A percentile compares a stretch with the other conserved stretches of the same genome.
phyloP scores from a whole-genome alignment of 1,140 invertebrate genomes.

The Neotoxoptera formosana region DNA sequence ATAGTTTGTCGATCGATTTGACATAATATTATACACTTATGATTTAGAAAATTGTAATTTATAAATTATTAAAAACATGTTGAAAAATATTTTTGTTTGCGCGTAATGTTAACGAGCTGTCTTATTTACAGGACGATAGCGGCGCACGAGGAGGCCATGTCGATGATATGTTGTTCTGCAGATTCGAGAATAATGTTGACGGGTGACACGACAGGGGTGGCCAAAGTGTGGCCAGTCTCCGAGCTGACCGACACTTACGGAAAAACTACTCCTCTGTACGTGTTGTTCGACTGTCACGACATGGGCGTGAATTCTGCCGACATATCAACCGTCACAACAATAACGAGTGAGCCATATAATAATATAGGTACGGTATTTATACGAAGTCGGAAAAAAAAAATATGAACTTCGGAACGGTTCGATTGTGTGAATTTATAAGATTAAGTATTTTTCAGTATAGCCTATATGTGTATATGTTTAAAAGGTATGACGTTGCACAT shows the following conservation, averaged over 20 bases:
- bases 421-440: not conserved
- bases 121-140: not conserved
- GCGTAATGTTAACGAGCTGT: not conserved
- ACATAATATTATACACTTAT: too few relatives aligned
- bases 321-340: conserved; percentile 65
- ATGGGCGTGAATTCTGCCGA: conserved; percentile 75
- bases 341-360: conserved; percentile 61
- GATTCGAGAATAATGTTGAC: conserved; percentile 59
- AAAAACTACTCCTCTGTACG: not conserved
- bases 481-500: not conserved
- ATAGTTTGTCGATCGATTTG: too few relatives aligned
- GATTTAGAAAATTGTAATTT: not conserved
- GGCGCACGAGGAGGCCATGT: conserved; percentile 60
- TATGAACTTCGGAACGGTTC: not conserved
- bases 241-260: conserved; percentile 27
- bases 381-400: not conserved
- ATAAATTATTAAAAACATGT: not conserved
- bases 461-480: not conserved
- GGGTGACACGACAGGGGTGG: conserved; percentile 60
- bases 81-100: not conserved
- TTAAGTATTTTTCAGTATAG: not conserved
- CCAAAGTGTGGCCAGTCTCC: conserved; percentile 59
- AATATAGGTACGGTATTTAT: not conserved
- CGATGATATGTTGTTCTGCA: conserved; percentile 59
- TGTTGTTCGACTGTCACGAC: conserved; percentile 75